A percentile compares a stretch with the other conserved stretches of the same genome.
Conservation (phyloP, 1,140 invertebrate species). For the Oscheius sp. region DNA sequence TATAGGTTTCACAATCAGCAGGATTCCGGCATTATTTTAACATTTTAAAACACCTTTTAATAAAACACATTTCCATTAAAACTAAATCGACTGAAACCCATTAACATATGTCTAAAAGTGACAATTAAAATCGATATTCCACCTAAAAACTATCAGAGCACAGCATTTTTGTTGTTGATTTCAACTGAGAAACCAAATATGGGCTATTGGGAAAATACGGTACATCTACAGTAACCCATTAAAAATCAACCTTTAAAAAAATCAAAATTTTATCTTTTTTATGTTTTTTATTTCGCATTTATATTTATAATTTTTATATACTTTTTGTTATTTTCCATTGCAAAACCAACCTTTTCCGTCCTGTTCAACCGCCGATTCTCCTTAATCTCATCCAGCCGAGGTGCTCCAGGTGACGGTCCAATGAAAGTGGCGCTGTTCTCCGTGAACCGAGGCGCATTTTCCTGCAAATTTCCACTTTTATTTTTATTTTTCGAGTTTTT, state of each 20-base stretch:
- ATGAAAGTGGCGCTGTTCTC: conserved; percentile 14
- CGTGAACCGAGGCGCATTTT: conserved; percentile 27
- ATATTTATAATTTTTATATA: background rate
- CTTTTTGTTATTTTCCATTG: too few relatives aligned
- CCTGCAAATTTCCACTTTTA: conserved; percentile 12
- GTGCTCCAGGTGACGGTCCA: background rate
- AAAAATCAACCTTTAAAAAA: background rate
- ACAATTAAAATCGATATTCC: too few relatives aligned
- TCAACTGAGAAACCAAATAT: background rate
- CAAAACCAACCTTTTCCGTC: conserved; percentile 12
- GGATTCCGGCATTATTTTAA: too few relatives aligned
- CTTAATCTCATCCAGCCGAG: conserved; percentile 21
- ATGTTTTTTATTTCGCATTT: background rate
- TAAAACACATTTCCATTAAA: too few relatives aligned
- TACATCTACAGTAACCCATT: background rate
- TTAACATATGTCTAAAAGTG: too few relatives aligned
- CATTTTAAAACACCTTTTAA: too few relatives aligned
- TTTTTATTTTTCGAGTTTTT: background rate
- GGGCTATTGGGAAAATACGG: background rate
- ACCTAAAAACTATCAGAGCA: too few relatives aligned
- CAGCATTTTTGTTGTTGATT: background rate
- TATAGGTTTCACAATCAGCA: too few relatives aligned
- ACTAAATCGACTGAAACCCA: too few relatives aligned
- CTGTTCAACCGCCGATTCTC: conserved; percentile 30
- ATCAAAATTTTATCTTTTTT: background rate